Conservation (phyloP, 2,797 vertebrate species). For the Chelonia mydas region DNA sequence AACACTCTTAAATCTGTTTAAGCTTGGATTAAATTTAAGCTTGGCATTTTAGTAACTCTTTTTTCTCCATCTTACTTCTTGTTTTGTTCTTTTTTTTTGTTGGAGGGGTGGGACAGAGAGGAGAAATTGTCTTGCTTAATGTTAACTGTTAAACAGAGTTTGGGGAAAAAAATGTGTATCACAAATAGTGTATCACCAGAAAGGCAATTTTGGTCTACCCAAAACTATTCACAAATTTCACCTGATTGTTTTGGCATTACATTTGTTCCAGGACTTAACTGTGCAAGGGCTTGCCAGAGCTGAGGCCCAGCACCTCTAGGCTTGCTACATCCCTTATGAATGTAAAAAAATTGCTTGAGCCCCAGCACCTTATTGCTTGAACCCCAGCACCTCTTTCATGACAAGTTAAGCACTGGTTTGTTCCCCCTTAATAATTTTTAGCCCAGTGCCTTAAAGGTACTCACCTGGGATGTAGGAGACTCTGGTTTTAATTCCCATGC, state of each 20-base stretch:
- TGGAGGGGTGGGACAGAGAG: too few relatives aligned
- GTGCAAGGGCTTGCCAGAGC: too few relatives aligned
- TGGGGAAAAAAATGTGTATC: too few relatives aligned
- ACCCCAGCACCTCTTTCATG: too few relatives aligned
- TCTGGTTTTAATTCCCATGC: not conserved
- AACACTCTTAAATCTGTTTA: not conserved
- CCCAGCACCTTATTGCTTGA: too few relatives aligned
- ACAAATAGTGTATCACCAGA: not conserved
- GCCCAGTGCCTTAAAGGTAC: not conserved
- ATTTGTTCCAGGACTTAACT: not conserved
- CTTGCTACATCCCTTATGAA: too few relatives aligned
- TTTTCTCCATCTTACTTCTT: not conserved
- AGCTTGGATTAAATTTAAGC: not conserved
- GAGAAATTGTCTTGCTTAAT: not conserved
- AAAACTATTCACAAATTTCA: not conserved
- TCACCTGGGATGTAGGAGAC: not conserved
- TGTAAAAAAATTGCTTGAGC: too few relatives aligned
- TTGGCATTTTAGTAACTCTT: not conserved
- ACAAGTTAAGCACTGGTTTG: too few relatives aligned
- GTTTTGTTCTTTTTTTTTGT: not conserved
- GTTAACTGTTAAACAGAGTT: not conserved
- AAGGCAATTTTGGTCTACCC: not conserved
- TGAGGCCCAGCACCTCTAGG: too few relatives aligned
- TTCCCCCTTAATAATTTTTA: not conserved
- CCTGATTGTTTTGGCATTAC: not conserved